These are phyloP conservation scores for Danaus chrysippus DNA, from an alignment of 2,888 invertebrate species.

Conservation along the genomic window DNA sequence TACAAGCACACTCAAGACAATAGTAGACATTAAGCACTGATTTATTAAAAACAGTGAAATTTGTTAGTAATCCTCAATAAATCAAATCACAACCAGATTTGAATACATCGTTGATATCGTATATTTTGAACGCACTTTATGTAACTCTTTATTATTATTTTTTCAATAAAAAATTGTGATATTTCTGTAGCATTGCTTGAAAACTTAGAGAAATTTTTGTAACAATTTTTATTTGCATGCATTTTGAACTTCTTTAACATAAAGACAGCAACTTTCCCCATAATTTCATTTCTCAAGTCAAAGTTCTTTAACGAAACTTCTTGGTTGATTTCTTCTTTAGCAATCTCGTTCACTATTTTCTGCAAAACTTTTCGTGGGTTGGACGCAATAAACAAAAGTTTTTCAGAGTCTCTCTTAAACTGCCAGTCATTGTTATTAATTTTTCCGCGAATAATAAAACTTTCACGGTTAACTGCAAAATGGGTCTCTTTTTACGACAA, in stretches of 20 bases:
- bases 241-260: constrained; percentile 27
- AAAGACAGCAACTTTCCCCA: constrained; percentile 40
- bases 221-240: constrained; percentile 28
- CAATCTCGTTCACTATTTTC: constrained; percentile 39
- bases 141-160: no score
- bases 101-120: no score
- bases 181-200: constrained; percentile 8
- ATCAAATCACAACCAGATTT: no score
- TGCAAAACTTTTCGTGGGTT: constrained; percentile 36
- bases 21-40: no score
- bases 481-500: constrained; percentile 9
- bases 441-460: constrained; percentile 14
- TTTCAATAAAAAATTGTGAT: constrained; percentile 8
- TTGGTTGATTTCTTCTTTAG: constrained; percentile 40
- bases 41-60: no score
- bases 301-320: constrained; percentile 38
- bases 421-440: constrained; percentile 17
- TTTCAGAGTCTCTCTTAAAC: constrained; percentile 15
- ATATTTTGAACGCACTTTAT: no score
- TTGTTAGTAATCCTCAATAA: no score
- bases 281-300: constrained; percentile 54
- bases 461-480: constrained; percentile 7
- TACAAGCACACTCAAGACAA: no score
- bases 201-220: constrained; percentile 18
- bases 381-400: constrained; percentile 41